phyloP scores from a whole-genome alignment of 2,797 vertebrate species.

The Falco cherrug region DNA sequence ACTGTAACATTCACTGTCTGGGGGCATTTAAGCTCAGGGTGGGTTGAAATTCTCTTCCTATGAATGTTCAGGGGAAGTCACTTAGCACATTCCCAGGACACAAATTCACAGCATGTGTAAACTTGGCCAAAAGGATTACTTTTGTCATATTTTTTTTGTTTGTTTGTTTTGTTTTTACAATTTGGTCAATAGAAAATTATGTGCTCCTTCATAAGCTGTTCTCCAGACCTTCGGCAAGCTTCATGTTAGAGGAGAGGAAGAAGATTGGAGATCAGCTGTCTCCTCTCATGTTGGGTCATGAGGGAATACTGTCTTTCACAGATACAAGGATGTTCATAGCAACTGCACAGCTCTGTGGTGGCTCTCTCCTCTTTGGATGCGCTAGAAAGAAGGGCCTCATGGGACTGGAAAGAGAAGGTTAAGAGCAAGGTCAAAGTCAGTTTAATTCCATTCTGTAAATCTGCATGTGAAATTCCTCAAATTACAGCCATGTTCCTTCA shows the following conservation, averaged over 20 bases:
- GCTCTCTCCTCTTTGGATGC: neutral
- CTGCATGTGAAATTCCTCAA: neutral
- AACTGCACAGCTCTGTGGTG: neutral
- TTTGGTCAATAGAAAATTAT: neutral
- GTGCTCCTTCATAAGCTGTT: neutral
- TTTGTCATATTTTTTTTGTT: neutral
- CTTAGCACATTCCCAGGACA: neutral
- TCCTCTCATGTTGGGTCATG: neutral
- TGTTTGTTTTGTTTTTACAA: neutral
- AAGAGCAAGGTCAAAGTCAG: neutral
- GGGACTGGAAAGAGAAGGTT: neutral
- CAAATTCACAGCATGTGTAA: neutral
- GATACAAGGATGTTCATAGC: neutral
- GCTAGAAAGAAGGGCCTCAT: neutral
- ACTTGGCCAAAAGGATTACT: neutral
- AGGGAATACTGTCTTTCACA: neutral
- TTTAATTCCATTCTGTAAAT: neutral
- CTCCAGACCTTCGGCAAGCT: fast-evolving
- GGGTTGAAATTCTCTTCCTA: neutral
- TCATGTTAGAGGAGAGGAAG: neutral
- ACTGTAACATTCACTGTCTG: neutral
- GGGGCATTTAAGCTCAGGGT: fast-evolving
- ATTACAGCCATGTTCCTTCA: neutral
- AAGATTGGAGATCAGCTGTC: neutral
- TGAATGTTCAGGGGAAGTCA: neutral